phyloP scores from a whole-genome alignment of 23 tunicate genomes.

The Oikopleura dioica region DNA sequence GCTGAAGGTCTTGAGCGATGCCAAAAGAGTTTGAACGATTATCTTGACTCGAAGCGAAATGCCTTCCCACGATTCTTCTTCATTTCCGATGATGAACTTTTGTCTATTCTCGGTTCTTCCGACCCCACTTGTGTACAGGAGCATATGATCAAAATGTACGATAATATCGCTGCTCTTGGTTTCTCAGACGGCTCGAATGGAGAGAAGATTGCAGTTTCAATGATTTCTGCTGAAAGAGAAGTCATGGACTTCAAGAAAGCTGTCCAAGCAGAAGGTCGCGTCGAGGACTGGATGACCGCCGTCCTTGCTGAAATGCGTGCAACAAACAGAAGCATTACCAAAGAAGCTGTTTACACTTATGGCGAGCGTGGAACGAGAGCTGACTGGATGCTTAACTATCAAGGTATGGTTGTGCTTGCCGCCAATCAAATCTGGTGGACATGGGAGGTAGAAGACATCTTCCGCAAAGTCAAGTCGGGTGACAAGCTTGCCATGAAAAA shows the following conservation, averaged over 20 bases:
- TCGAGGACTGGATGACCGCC: slow-evolving; percentile 96
- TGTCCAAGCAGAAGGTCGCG: slow-evolving; percentile 95
- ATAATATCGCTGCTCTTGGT: slow-evolving; percentile 57
- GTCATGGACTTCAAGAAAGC: slow-evolving; percentile 58
- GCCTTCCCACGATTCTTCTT: slow-evolving; percentile 98
- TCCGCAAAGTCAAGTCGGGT: slow-evolving; percentile 59
- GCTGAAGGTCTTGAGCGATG: slow-evolving; percentile 76
- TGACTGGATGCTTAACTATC: slow-evolving; percentile 85
- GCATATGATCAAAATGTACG: slow-evolving; percentile 96
- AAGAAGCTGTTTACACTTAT: slow-evolving; percentile 57
- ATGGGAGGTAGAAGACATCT: slow-evolving; percentile 95
- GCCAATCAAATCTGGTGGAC: slow-evolving; percentile 99
- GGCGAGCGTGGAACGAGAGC: slow-evolving; percentile 45
- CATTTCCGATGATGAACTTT: slow-evolving; percentile 85
- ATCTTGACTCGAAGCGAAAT: slow-evolving; percentile 86
- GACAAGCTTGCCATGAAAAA: slow-evolving; percentile 76
- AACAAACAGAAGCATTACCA: slow-evolving; percentile 76
- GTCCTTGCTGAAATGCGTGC: slow-evolving; percentile 76
- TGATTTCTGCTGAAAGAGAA: slow-evolving; percentile 95
- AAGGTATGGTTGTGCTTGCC: slow-evolving; percentile 91
- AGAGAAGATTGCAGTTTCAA: slow-evolving; percentile 55
- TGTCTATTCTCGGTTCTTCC: slow-evolving; percentile 64
- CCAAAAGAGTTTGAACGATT: slow-evolving; percentile 81
- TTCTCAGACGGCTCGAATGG: slow-evolving; percentile 52
- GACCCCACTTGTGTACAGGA: slow-evolving; percentile 95